Evolutionary conservation across 2,888 invertebrate genomes (phyloP).

Genomic region (Rhopalosiphum nymphaeae): DNA sequence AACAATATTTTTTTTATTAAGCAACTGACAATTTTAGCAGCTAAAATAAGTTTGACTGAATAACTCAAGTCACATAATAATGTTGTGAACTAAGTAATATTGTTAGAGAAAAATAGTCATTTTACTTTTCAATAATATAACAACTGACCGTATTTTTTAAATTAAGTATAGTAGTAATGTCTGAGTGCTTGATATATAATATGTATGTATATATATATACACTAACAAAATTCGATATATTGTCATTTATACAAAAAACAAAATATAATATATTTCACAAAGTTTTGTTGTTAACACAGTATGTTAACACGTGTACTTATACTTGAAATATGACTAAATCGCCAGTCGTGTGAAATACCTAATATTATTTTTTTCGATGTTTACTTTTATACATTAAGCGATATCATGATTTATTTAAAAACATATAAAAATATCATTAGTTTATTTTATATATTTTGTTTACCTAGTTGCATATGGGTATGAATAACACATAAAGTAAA

Average conservation of each 20-base stretch:
- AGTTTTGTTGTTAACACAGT: background rate
- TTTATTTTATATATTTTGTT: background rate
- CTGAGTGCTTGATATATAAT: background rate
- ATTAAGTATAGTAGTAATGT: background rate
- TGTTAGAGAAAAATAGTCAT: background rate
- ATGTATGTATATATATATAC: background rate
- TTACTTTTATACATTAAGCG: background rate
- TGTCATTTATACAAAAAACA: background rate
- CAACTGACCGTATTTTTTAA: background rate
- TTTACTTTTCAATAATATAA: background rate
- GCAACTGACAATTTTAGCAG: background rate
- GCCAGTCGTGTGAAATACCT: slow-evolving; percentile 12
- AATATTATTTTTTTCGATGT: background rate
- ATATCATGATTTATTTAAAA: slow-evolving; percentile 8
- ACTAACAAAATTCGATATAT: background rate
- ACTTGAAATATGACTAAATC: background rate
- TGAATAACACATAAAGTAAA: background rate
- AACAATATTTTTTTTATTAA: background rate
- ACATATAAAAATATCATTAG: background rate
- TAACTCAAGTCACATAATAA: background rate
- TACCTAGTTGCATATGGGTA: background rate
- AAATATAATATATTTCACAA: slow-evolving; percentile 3
- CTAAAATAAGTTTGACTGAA: background rate
- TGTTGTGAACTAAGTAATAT: background rate
- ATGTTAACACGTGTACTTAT: background rate